phyloP scores from a whole-genome alignment of 2,888 invertebrate species.

The Plebejus argus region DNA sequence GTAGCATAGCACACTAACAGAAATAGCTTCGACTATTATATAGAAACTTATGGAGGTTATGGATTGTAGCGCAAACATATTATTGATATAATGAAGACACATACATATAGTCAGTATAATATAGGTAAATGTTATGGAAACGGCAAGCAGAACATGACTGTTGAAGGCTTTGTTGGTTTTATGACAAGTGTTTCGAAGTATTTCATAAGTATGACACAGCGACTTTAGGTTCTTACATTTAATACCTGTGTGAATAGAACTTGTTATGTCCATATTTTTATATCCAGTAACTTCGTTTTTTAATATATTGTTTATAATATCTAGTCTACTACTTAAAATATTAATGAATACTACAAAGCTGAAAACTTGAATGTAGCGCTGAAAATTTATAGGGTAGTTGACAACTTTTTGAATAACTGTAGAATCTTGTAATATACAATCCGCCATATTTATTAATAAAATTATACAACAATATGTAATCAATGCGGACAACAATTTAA shows the following conservation, averaged over 20 bases:
- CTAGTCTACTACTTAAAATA: neutral
- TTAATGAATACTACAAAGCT: neutral
- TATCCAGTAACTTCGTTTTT: neutral
- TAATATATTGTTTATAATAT: neutral
- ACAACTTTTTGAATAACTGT: neutral
- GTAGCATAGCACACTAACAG: neutral
- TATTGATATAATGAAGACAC: neutral
- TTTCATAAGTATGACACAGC: neutral
- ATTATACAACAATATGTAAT: neutral
- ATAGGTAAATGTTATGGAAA: neutral
- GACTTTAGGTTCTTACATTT: neutral
- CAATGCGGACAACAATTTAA: neutral
- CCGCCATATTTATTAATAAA: neutral
- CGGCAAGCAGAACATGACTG: neutral
- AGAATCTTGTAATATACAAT: neutral
- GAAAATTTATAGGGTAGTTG: neutral
- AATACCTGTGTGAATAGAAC: neutral
- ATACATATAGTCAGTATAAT: neutral
- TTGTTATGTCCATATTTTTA: neutral
- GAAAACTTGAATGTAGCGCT: neutral
- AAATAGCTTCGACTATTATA: neutral
- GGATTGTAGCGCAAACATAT: neutral
- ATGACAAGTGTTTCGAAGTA: neutral
- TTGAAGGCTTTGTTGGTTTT: constrained; percentile 4
- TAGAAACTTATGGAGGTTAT: neutral